Percentiles rank a stretch among this genome's conserved stretches.
These are phyloP conservation scores for Anguilla pacifica DNA, from an alignment of 2,797 vertebrate species.

Conservation along the genomic window DNA sequence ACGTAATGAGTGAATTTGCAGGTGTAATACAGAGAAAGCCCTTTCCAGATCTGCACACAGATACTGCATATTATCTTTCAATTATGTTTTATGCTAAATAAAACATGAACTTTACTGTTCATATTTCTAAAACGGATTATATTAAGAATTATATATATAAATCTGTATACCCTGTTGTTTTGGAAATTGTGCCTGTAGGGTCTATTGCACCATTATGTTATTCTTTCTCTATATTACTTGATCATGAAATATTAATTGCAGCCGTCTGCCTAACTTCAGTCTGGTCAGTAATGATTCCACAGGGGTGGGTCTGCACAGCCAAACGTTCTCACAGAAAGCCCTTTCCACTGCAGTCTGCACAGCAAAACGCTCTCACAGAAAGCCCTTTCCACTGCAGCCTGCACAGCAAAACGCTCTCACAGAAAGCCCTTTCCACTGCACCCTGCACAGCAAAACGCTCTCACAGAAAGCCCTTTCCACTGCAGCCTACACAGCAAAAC, in stretches of 20 bases:
- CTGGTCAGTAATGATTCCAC: neutral
- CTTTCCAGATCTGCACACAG: neutral
- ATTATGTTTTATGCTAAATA: neutral
- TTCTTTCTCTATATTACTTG: neutral
- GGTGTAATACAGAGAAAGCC: neutral
- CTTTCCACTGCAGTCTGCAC: neutral
- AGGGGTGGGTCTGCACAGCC: neutral
- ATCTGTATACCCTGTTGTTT: neutral
- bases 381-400: too few species aligned
- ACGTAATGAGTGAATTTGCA: constrained; percentile 43
- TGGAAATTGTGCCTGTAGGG: neutral
- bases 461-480: too few species aligned
- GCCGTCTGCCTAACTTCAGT: neutral
- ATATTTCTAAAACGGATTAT: neutral
- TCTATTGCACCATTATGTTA: neutral
- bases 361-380: neutral
- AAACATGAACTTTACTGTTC: neutral
- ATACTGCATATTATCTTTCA: neutral
- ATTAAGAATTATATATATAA: neutral
- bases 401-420: too few species aligned
- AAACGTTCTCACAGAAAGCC: neutral
- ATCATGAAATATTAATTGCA: neutral
- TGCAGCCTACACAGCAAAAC: too few species aligned
- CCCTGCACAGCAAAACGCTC: too few species aligned
- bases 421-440: too few species aligned